Evolutionary conservation across 2,113 vertebrate species (phyloP).

Genomic region (Charina bottae): DNA sequence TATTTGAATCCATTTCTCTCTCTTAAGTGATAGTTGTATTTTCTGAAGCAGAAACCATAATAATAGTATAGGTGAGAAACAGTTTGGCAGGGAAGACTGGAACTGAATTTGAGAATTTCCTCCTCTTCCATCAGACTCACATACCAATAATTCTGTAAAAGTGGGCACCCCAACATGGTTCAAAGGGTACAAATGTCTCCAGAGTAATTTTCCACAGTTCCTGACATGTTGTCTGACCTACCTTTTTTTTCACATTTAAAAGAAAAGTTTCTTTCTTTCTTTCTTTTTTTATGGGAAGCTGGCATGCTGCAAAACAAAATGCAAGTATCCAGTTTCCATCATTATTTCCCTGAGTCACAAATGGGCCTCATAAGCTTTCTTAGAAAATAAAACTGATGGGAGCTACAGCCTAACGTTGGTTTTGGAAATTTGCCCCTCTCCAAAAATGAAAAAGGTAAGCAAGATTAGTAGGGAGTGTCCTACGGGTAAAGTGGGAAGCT

Average conservation of each 20-base stretch:
- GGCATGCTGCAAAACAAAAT: not conserved
- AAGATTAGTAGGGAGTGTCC: not conserved
- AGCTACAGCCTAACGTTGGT: not conserved
- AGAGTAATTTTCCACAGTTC: not conserved
- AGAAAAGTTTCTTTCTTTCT: not conserved
- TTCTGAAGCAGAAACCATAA: constrained; percentile 66
- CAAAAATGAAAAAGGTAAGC: not conserved
- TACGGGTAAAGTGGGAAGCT: not conserved
- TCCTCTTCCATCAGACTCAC: not conserved
- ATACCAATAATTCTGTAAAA: not conserved
- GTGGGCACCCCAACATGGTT: not conserved
- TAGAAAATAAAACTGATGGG: not conserved
- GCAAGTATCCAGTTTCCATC: not conserved
- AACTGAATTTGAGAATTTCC: constrained; percentile 42
- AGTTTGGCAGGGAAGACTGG: constrained; percentile 41
- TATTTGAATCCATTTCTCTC: constrained; percentile 66
- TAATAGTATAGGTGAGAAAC: constrained; percentile 45
- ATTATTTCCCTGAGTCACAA: not conserved
- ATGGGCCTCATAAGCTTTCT: not conserved
- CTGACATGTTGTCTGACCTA: not conserved
- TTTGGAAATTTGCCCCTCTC: not conserved
- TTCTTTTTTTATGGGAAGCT: not conserved
- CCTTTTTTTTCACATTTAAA: not conserved
- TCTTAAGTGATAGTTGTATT: constrained; percentile 64
- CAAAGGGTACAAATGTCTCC: not conserved